Conservation (phyloP, 2,113 vertebrate genomes). For the Phocoena phocoena region DNA sequence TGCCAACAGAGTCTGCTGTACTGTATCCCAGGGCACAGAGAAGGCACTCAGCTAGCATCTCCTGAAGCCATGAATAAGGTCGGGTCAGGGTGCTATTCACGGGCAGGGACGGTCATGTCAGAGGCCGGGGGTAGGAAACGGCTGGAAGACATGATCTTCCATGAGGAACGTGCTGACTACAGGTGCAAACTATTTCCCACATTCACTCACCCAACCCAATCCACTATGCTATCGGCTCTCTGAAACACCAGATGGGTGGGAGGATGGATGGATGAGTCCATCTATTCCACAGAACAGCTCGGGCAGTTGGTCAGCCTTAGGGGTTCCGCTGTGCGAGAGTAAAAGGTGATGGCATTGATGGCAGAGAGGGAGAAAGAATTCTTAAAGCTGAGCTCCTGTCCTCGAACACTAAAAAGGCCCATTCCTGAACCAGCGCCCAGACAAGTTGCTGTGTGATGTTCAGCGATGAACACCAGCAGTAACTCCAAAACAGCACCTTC, state of each 20-base stretch:
- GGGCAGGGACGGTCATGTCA: neutral
- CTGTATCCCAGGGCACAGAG: neutral
- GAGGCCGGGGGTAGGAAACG: neutral
- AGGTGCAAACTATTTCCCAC: neutral
- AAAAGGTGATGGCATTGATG: neutral
- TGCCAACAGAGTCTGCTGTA: neutral
- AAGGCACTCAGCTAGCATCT: neutral
- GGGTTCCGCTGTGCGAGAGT: neutral
- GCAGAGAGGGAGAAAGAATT: neutral
- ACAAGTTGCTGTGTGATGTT: neutral
- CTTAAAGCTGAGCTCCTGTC: neutral
- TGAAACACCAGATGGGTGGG: neutral
- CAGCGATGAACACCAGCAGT: neutral
- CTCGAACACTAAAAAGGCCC: neutral
- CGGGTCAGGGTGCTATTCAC: neutral
- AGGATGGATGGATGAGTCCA: too few relatives aligned
- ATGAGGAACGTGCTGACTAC: rapidly evolving
- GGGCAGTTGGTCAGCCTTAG: neutral
- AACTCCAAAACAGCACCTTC: neutral
- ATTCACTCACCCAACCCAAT: rapidly evolving
- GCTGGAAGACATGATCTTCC: neutral
- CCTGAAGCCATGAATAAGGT: neutral
- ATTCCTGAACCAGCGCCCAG: neutral
- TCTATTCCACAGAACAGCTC: neutral
- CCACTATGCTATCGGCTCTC: neutral